phyloP scores from a whole-genome alignment of 2,888 invertebrate genomes.

The Hirtodrosophila histrioides region DNA sequence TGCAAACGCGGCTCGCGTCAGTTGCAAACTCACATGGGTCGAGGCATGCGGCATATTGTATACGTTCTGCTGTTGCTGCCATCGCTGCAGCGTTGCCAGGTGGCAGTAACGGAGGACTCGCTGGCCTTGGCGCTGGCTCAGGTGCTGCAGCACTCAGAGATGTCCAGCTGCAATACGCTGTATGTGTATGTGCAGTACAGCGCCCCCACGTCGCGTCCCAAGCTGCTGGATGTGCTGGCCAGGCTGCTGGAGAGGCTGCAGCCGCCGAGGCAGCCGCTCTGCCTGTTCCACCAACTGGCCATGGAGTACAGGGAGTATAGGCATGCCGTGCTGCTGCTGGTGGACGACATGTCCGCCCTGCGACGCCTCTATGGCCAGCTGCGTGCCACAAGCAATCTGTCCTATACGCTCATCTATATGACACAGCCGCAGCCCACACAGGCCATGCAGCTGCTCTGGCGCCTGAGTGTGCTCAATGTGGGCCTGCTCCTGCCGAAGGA shows the following conservation, averaged over 20 bases:
- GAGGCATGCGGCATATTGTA: conserved; percentile 28
- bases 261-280: conserved; percentile 11
- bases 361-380: conserved; percentile 35
- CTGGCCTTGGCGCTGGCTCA: conserved; percentile 30
- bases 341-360: conserved; percentile 56
- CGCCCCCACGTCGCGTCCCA: background rate
- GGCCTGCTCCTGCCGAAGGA: conserved; percentile 39
- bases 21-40: conserved; percentile 11
- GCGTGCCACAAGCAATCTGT: conserved; percentile 61
- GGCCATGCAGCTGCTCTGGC: conserved; percentile 60
- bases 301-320: conserved; percentile 43
- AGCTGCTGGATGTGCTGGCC: conserved; percentile 37
- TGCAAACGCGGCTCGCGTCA: conserved; percentile 4
- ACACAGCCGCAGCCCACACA: conserved; percentile 41
- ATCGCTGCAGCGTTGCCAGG: conserved; percentile 9
- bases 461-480: conserved; percentile 64
- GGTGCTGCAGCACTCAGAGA: conserved; percentile 57
- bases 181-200: conserved; percentile 48
- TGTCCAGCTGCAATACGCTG: conserved; percentile 47
- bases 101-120: conserved; percentile 5
- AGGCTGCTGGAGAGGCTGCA: conserved; percentile 30
- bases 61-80: background rate
- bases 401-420: conserved; percentile 63
- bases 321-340: conserved; percentile 60
- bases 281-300: conserved; percentile 26